These are phyloP conservation scores for Montipora efflorescens DNA, from an alignment of 64 coral and sea anemone species.

Conservation along the genomic window DNA sequence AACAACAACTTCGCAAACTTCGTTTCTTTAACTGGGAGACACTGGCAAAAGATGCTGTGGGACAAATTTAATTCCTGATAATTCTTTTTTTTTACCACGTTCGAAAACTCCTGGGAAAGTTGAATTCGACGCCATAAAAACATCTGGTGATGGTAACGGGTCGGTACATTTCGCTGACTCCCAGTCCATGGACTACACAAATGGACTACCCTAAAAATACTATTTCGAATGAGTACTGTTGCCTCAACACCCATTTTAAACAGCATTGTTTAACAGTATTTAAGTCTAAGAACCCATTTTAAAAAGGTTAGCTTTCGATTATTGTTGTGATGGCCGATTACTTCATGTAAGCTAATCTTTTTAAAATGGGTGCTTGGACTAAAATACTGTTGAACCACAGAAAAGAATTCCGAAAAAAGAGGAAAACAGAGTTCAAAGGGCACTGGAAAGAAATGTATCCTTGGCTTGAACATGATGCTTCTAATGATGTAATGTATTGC, in stretches of 20 bases:
- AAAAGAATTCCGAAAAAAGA: neutral
- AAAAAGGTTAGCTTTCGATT: too few species aligned
- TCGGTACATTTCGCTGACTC: too few species aligned
- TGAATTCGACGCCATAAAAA: neutral
- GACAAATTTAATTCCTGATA: neutral
- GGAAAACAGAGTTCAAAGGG: neutral
- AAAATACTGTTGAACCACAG: too few species aligned
- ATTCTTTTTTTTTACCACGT: neutral
- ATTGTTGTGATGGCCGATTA: too few species aligned
- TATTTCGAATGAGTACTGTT: too few species aligned
- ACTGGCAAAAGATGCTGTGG: neutral
- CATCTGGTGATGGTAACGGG: slow-evolving; percentile 7
- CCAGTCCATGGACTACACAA: too few species aligned
- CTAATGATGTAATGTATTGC: neutral
- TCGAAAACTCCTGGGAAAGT: slow-evolving; percentile 1
- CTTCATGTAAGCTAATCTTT: too few species aligned
- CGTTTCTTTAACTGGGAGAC: neutral
- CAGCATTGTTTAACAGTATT: too few species aligned
- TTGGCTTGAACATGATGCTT: neutral
- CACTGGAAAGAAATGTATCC: neutral
- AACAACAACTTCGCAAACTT: slow-evolving; percentile 11
- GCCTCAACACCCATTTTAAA: too few species aligned
- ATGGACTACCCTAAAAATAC: too few species aligned
- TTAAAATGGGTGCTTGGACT: too few species aligned
- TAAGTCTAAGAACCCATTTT: too few species aligned